Evolutionary conservation across 1,140 invertebrate genomes (phyloP).

Genomic region (Microplitis mediator): DNA sequence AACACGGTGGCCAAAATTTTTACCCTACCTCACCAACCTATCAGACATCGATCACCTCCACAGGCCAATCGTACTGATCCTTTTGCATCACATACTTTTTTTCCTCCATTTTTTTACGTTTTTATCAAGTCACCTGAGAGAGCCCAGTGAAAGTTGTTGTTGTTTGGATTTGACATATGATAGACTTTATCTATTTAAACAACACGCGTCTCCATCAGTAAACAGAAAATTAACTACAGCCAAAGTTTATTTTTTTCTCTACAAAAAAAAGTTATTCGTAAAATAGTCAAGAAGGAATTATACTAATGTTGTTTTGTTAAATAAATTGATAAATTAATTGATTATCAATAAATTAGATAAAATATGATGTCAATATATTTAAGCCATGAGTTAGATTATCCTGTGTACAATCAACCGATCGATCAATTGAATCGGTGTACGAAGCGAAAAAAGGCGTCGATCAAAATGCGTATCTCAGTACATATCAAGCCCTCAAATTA

Average conservation of each 20-base stretch:
- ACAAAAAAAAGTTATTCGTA: too few species aligned
- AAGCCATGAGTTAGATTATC: too few species aligned
- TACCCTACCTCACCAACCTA: too few species aligned
- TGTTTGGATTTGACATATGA: not conserved
- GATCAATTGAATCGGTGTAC: not conserved
- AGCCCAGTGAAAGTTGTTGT: conserved; percentile 6
- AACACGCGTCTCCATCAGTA: not conserved
- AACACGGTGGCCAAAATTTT: conserved; percentile 12
- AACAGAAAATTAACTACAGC: not conserved
- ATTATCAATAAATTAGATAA: not conserved
- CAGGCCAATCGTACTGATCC: not conserved
- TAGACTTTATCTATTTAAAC: not conserved
- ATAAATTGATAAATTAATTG: not conserved
- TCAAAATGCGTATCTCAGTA: not conserved
- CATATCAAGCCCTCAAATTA: not conserved
- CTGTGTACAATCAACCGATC: not conserved
- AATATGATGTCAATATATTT: too few species aligned
- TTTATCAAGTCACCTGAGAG: not conserved
- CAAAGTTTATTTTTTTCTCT: not conserved
- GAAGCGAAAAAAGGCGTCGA: not conserved
- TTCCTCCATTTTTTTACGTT: conserved; percentile 4
- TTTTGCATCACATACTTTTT: not conserved
- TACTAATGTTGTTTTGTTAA: too few species aligned
- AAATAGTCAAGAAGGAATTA: too few species aligned
- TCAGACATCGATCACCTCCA: conserved; percentile 20